Conservation (phyloP, 2,797 vertebrate species). For the Cyprinodon diabolis region DNA sequence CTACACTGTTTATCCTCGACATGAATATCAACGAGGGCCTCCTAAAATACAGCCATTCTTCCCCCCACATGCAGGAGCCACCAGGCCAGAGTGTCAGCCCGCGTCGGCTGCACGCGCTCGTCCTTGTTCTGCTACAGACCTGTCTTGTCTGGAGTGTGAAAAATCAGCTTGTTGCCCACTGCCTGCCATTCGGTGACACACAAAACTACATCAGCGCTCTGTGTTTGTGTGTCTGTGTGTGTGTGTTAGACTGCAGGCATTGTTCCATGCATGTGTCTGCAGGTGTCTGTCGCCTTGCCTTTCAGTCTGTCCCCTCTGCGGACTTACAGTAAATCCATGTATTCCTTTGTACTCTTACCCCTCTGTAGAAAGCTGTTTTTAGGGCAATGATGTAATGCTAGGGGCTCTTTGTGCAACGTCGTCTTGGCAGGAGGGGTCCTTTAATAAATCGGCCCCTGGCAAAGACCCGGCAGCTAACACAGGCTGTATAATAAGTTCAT, state of each 20-base stretch:
- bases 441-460: slow-evolving; percentile 75
- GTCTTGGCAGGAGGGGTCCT: slow-evolving; percentile 73
- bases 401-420: slow-evolving; percentile 71
- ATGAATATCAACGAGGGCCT: slow-evolving; percentile 81
- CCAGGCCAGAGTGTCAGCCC: slow-evolving; percentile 67
- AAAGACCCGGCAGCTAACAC: slow-evolving; percentile 70
- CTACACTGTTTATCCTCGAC: slow-evolving; percentile 80
- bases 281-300: slow-evolving; percentile 47
- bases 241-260: slow-evolving; percentile 45
- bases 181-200: slow-evolving; percentile 65
- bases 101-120: slow-evolving; percentile 71
- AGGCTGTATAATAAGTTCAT: slow-evolving; percentile 83
- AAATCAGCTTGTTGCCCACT: slow-evolving; percentile 76
- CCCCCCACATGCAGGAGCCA: slow-evolving; percentile 68
- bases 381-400: slow-evolving; percentile 76
- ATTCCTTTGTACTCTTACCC: slow-evolving; percentile 58
- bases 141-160: slow-evolving; percentile 77
- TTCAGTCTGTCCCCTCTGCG: slow-evolving; percentile 50
- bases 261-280: slow-evolving; percentile 41
- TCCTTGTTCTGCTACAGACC: slow-evolving; percentile 77
- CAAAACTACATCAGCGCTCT: slow-evolving; percentile 64
- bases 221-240: slow-evolving; percentile 28
- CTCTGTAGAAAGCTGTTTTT: slow-evolving; percentile 67
- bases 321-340: slow-evolving; percentile 71
- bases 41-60: slow-evolving; percentile 75